Conservation (phyloP, 92 coral and sea anemone species). For the Pocillopora meandrina region DNA sequence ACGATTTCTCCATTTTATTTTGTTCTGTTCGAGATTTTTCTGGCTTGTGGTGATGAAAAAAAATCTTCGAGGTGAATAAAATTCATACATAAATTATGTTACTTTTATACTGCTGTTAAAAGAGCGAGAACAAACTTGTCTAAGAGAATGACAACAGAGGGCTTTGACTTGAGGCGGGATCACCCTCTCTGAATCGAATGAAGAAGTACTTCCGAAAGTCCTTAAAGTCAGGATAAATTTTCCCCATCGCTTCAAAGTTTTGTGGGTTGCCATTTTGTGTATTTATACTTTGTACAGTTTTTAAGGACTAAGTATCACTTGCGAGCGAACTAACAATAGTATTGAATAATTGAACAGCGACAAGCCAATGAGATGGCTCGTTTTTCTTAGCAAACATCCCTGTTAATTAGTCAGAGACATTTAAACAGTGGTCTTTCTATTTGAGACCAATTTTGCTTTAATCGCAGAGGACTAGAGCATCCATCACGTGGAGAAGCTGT, state of each 20-base stretch:
- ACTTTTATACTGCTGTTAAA: conserved; percentile 12
- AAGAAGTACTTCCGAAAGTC: neutral
- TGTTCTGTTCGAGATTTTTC: neutral
- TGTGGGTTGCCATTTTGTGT: neutral
- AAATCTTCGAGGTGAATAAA: conserved; percentile 12
- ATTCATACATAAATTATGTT: conserved; percentile 40
- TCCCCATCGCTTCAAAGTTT: neutral
- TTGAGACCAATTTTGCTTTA: neutral
- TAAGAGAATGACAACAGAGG: neutral
- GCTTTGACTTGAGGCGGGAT: neutral
- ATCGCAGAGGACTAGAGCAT: neutral
- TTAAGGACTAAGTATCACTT: conserved; percentile 27
- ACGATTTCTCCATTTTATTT: neutral
- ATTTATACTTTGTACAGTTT: conserved; percentile 51
- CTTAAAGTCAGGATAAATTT: neutral
- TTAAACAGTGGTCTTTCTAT: conserved; percentile 17
- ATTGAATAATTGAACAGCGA: conserved; percentile 24
- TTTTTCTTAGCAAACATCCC: conserved; percentile 16
- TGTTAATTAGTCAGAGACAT: conserved; percentile 29
- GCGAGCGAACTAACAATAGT: conserved; percentile 19
- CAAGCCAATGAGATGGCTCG: conserved; percentile 26
- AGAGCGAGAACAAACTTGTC: neutral
- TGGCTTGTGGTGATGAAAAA: neutral
- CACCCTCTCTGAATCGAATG: neutral
- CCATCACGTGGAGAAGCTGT: neutral